Conservation (phyloP, 2,113 vertebrate genomes). For the Himantopus leucocephalus region DNA sequence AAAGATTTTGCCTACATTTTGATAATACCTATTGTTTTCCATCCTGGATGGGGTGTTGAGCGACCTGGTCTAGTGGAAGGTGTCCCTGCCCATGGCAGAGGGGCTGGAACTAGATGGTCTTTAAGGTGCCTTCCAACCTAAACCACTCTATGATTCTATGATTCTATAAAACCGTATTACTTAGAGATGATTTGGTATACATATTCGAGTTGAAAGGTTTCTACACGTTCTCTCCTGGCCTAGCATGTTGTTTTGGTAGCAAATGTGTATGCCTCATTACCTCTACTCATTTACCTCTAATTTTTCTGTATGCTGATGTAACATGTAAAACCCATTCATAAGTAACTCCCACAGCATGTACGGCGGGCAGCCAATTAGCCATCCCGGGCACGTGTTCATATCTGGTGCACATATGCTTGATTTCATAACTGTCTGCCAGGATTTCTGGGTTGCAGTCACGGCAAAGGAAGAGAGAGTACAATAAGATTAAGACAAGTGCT, state of each 20-base stretch:
- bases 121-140: too few relatives aligned
- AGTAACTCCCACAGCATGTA: neutral
- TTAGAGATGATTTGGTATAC: neutral
- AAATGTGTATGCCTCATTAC: neutral
- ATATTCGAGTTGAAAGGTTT: neutral
- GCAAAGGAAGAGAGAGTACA: neutral
- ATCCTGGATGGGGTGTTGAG: too few relatives aligned
- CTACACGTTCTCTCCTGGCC: neutral
- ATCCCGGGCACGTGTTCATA: accelerated
- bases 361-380: neutral
- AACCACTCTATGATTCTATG: too few relatives aligned
- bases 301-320: neutral
- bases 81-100: too few relatives aligned
- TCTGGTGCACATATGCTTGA: neutral
- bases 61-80: too few relatives aligned
- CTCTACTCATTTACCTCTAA: neutral
- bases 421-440: neutral
- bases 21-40: neutral
- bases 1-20: neutral
- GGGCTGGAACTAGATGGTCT: too few relatives aligned
- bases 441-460: neutral
- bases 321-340: neutral
- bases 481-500: neutral
- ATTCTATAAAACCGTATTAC: neutral
- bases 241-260: neutral